Conservation (phyloP, 1,140 invertebrate genomes). For the Nasonia vitripennis region DNA sequence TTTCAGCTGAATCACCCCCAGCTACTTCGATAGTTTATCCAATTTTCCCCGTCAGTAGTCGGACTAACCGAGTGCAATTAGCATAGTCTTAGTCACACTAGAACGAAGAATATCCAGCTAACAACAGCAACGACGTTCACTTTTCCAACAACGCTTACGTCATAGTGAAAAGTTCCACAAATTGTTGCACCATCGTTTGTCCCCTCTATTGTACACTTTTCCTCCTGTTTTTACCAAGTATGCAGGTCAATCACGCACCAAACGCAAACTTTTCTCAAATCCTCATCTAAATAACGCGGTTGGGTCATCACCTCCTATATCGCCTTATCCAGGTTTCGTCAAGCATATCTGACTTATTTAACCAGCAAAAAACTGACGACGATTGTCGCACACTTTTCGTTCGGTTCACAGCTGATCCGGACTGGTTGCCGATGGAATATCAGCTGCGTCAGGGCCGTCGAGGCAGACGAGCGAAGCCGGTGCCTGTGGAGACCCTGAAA, state of each 20-base stretch:
- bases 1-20: no score
- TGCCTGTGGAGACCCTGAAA: slow-evolving; percentile 25
- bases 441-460: background rate
- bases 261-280: no score
- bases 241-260: no score
- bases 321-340: no score
- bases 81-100: background rate
- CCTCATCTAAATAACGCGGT: no score
- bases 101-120: background rate
- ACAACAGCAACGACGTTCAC: background rate
- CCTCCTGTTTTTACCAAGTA: background rate
- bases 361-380: background rate
- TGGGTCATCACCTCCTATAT: no score
- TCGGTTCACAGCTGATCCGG: background rate
- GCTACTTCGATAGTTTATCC: background rate
- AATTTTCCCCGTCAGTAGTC: background rate
- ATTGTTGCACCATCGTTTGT: background rate
- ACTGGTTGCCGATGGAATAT: background rate
- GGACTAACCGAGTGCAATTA: background rate
- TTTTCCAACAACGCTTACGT: background rate
- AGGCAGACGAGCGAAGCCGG: background rate
- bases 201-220: background rate
- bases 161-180: background rate
- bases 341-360: no score
- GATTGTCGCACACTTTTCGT: background rate